Evolutionary conservation across 1,140 invertebrate genomes (phyloP), one percentile per base, ranked within the genome.

Genomic region (Triops longicaudatus): DNA sequence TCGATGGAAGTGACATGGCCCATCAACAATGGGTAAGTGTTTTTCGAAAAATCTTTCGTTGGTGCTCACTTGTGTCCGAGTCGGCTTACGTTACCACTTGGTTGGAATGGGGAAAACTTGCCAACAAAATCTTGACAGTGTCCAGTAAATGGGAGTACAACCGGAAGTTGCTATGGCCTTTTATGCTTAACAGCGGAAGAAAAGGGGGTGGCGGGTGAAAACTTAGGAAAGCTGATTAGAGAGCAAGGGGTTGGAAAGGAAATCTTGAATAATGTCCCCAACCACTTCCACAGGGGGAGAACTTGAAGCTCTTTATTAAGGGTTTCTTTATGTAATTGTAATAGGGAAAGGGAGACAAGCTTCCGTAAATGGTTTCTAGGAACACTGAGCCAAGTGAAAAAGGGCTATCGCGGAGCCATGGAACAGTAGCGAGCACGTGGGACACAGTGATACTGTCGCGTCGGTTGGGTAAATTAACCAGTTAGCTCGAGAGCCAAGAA

Each of bases 11-110:
- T 63, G 50, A 63, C 14, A 63, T 63, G 50, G n/a, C 50, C 10
- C 50, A 63, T 63, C 50, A 63, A 63, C 50, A 63, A 63, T 63
- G 50, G 50, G 50, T 63, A 63, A 63, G 50, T 63, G 50, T 63
- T 63, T 63, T 63, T 63, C 14, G 14, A 22, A 63, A 9, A 63
- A 22, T 63, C 50, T 63, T 22, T 63, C 50, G 50, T 14, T 37
- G 31, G 2, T 7, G 2, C 2, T 37, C 31, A 37, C 31, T 37
- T 7, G 31, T 4, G 31, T 37, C 31, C 31, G 31, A 37, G 31
- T 37, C 31, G 31, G 2, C 31, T 37, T 37, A 37, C 31, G 7
- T 37, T 37, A 4, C 31, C 31, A 37, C 31, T 37, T 37, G 2
- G 31, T 37, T 37, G 31, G 31, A 37, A 63, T 63, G 50, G 50